Conservation (phyloP, 2,797 vertebrate genomes). For the Botia kubotai region DNA sequence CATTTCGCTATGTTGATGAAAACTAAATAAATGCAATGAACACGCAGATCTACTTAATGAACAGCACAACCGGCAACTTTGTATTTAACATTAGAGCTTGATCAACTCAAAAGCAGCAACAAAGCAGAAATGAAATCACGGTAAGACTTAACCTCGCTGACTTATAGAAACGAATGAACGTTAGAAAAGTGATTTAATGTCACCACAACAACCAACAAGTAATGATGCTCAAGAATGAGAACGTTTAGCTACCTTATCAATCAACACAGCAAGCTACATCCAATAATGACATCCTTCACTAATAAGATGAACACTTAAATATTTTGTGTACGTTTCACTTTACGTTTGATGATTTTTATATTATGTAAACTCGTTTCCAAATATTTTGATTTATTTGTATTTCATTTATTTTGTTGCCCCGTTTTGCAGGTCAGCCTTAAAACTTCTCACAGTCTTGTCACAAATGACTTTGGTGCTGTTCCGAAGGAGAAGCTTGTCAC, state of each 20-base stretch:
- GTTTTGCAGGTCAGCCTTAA: slow-evolving; percentile 6
- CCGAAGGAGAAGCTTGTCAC: background rate
- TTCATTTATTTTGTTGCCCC: background rate
- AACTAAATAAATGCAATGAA: background rate
- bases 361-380: background rate
- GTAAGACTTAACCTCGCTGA: slow-evolving; percentile 1
- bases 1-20: background rate
- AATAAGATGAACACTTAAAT: background rate
- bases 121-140: background rate
- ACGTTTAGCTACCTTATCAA: background rate
- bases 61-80: background rate
- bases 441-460: background rate
- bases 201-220: background rate
- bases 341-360: too few relatives aligned
- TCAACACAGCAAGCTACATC: background rate
- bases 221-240: background rate
- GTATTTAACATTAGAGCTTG: background rate
- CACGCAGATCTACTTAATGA: background rate
- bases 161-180: background rate
- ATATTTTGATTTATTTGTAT: background rate
- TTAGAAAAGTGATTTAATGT: background rate
- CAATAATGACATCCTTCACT: background rate
- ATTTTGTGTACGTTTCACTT: background rate
- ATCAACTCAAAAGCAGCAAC: background rate
- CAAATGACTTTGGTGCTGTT: background rate